Percentiles rank a stretch among this genome's conserved stretches.
phyloP scores from a whole-genome alignment of 1,140 invertebrate genomes.

The Drosophila ironensis region DNA sequence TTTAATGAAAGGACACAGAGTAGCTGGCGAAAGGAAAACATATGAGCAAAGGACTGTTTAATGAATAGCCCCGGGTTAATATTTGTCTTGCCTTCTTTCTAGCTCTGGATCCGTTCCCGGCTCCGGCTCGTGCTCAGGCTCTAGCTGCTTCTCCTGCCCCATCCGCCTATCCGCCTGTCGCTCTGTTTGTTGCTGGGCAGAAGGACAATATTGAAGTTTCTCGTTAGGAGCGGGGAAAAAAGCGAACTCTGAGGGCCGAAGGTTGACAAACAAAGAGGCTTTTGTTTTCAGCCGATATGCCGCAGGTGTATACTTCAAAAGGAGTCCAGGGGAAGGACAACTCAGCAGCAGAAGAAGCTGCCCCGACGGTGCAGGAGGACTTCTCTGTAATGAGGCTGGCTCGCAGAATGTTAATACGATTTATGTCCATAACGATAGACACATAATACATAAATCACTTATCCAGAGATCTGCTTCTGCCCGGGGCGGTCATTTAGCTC shows the following conservation, averaged over 20 bases:
- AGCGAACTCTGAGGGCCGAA: slow-evolving; percentile 28
- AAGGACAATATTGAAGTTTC: slow-evolving; percentile 76
- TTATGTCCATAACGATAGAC: slow-evolving; percentile 57
- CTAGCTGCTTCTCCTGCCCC: background rate
- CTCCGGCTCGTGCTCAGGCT: background rate
- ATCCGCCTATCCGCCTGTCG: background rate
- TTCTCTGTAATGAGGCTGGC: slow-evolving; percentile 33
- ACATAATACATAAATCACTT: slow-evolving; percentile 59
- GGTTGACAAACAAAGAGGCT: slow-evolving; percentile 72
- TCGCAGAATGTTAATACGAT: slow-evolving; percentile 56
- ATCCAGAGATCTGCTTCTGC: slow-evolving; percentile 26
- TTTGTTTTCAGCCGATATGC: slow-evolving; percentile 52
- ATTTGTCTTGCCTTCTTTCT: slow-evolving; percentile 66
- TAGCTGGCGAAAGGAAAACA: slow-evolving; percentile 64
- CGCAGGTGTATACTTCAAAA: slow-evolving; percentile 59
- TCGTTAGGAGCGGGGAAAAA: slow-evolving; percentile 56
- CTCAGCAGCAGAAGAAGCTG: background rate
- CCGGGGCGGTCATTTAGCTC: slow-evolving; percentile 24
- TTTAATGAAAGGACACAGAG: slow-evolving; percentile 57
- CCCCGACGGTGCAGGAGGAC: background rate
- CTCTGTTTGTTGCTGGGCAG: slow-evolving; percentile 59
- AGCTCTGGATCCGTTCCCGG: slow-evolving; percentile 16
- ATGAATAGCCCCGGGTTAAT: slow-evolving; percentile 76
- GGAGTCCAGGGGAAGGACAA: slow-evolving; percentile 1
- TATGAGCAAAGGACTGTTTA: slow-evolving; percentile 79